Evolutionary conservation across 2,888 invertebrate species (phyloP).

Genomic region (Megaustenia siamemsis): DNA sequence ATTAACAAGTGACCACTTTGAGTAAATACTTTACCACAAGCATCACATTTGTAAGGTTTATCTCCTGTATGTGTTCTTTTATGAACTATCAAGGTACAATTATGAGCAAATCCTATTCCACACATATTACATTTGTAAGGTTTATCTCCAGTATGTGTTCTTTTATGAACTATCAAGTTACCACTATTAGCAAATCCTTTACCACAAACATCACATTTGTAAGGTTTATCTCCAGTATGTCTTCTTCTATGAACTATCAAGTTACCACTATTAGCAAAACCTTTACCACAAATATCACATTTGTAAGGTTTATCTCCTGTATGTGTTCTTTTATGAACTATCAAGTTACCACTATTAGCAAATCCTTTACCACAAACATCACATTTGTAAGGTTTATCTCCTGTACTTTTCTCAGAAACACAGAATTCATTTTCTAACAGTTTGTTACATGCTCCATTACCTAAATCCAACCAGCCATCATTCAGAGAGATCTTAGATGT

Average conservation of each 20-base stretch:
- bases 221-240: background rate
- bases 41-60: constrained; percentile 11
- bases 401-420: too few species aligned
- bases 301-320: background rate
- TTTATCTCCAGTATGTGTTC: too few species aligned
- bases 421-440: too few species aligned
- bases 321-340: background rate
- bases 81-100: too few species aligned
- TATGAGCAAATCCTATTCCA: too few species aligned
- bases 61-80: background rate
- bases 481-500: too few species aligned
- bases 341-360: background rate
- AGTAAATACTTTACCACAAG: background rate
- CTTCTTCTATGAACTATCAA: background rate
- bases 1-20: background rate
- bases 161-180: too few species aligned
- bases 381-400: constrained; percentile 1
- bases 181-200: background rate
- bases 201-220: background rate
- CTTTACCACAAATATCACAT: background rate
- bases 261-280: background rate
- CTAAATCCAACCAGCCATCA: too few species aligned
- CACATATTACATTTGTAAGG: too few species aligned
- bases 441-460: too few species aligned
- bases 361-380: background rate